A percentile compares a stretch with the other conserved stretches of the same genome.
phyloP scores from a whole-genome alignment of 2,888 invertebrate species.

The Lysandra coridon region DNA sequence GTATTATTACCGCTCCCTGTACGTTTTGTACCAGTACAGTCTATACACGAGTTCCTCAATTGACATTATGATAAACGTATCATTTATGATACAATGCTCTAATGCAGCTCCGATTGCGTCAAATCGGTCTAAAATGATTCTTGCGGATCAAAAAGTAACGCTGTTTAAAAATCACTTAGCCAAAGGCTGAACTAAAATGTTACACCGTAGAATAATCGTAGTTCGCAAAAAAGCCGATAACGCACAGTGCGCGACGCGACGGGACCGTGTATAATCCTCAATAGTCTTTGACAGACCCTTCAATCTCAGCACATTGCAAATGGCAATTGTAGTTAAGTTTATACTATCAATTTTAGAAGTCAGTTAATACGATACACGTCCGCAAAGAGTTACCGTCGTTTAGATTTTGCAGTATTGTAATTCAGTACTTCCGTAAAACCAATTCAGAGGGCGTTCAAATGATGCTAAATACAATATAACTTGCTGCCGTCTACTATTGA shows the following conservation, averaged over 20 bases:
- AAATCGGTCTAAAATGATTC: neutral
- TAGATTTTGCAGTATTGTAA: too few species aligned
- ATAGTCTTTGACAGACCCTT: conserved; percentile 51
- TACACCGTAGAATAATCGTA: neutral
- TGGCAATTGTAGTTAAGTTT: too few species aligned
- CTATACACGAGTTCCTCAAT: conserved; percentile 55
- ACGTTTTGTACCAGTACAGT: conserved; percentile 55
- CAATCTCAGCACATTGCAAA: too few species aligned
- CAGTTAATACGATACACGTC: too few species aligned
- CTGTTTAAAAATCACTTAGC: conserved; percentile 2
- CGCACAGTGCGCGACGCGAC: conserved; percentile 52
- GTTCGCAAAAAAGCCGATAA: conserved; percentile 47
- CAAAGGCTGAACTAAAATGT: neutral
- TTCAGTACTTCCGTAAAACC: too few species aligned
- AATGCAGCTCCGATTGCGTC: neutral
- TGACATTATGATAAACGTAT: conserved; percentile 58
- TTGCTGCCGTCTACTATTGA: too few species aligned
- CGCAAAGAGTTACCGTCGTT: too few species aligned
- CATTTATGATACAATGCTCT: conserved; percentile 42
- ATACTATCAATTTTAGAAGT: too few species aligned
- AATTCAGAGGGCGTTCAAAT: too few species aligned
- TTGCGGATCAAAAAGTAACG: neutral
- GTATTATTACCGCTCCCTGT: conserved; percentile 66
- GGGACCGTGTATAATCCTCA: conserved; percentile 60
- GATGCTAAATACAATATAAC: too few species aligned